Base-by-base conservation (phyloP, 2,888 invertebrate species). In the Iphiclides podalirius region DNA sequence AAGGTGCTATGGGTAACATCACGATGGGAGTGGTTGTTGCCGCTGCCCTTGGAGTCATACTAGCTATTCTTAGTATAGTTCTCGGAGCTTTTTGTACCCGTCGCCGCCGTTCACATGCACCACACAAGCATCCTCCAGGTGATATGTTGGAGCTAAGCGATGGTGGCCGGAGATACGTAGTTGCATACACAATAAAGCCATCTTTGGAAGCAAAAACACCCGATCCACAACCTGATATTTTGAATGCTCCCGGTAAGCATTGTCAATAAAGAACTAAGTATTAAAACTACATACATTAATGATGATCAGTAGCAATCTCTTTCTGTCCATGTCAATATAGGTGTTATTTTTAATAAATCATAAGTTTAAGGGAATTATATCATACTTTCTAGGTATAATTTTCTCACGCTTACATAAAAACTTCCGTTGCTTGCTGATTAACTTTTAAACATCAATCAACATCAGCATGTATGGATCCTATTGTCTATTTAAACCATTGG, bases 181-280 rank as follows among this genome's bases (percentile, higher is more conserved):
- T 96, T 13, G 95, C 95, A 8, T 96, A 96, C 63, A 95, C 95
- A 8, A 90, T 96, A 56, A 95, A 96, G 72, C 93, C 93, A 9
- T 90, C 91, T 0, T 81, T 82, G 1, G 88, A 88, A 17, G 60
- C 72, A 1, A 89, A 89, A 58, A 91, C 91, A n/a, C 90, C 91
- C 26, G 92, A 92, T 63, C 91, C 92, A 26, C 94, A 94, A 61
- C 94, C 94, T 13, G 94, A 96, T 75, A 95, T 96, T 66, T 90
- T 96, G 59, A 95, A 93, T 75, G 94, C 95, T 61, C 90, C 93
- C 88, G 92, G 93, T 91, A 60, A 49, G 52, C 34, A 45, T 35
- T 12, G 2, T 0, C 17, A 2, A n/a, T n/a, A n/a, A n/a, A n/a
- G n/a, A n/a, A n/a, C n/a, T n/a, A n/a, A n/a, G n/a, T n/a, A n/a